Percentiles rank a stretch among this genome's conserved stretches.
Conservation (phyloP, 2,888 invertebrate species). For the Adela reaumurella region DNA sequence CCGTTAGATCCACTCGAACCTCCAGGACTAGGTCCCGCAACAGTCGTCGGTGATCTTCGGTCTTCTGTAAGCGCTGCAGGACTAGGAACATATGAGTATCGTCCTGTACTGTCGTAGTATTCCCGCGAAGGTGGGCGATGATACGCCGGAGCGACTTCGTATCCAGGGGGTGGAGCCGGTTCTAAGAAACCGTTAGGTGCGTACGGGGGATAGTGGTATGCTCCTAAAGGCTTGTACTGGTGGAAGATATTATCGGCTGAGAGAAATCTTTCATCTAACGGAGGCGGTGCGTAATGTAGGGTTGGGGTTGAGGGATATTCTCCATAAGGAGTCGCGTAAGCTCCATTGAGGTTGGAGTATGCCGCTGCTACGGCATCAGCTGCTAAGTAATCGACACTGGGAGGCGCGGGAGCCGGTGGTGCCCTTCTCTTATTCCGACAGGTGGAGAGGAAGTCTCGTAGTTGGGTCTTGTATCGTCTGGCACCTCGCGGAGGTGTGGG, state of each 20-base stretch:
- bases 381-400: slow-evolving; percentile 67
- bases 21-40: slow-evolving; percentile 45
- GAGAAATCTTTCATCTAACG: slow-evolving; percentile 66
- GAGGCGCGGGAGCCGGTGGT: slow-evolving; percentile 54
- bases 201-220: slow-evolving; percentile 72
- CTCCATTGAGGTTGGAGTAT: slow-evolving; percentile 76
- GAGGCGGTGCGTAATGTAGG: slow-evolving; percentile 66
- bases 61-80: slow-evolving; percentile 57
- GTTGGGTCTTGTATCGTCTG: slow-evolving; percentile 89
- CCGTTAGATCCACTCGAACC: slow-evolving; percentile 42
- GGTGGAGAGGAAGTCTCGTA: slow-evolving; percentile 88
- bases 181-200: slow-evolving; percentile 82
- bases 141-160: slow-evolving; percentile 61
- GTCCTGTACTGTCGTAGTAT: slow-evolving; percentile 54
- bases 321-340: slow-evolving; percentile 77
- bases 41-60: slow-evolving; percentile 60
- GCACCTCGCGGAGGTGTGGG: slow-evolving; percentile 76
- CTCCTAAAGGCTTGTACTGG: slow-evolving; percentile 83
- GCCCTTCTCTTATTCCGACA: slow-evolving; percentile 78
- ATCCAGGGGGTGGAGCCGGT: slow-evolving; percentile 62
- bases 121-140: slow-evolving; percentile 59
- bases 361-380: slow-evolving; percentile 71
- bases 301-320: slow-evolving; percentile 65
- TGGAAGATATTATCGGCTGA: slow-evolving; percentile 85
- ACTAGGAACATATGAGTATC: slow-evolving; percentile 50